Evolutionary conservation across 2,797 vertebrate genomes (phyloP), one percentile per base, ranked within the genome.

Genomic region (Pyrocephalus nanus): DNA sequence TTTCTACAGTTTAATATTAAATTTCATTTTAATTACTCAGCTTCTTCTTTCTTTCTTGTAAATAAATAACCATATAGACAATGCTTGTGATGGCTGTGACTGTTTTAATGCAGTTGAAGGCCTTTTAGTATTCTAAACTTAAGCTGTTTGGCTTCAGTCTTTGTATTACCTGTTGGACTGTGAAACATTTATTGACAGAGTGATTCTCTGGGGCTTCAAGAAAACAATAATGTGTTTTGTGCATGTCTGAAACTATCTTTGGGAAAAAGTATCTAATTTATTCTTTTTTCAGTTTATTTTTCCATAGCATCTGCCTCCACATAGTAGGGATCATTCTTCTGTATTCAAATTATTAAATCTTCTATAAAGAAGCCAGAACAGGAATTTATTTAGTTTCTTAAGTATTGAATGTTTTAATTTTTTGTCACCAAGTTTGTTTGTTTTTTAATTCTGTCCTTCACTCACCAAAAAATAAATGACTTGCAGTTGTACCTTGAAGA

Each of bases 251-350:
- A 69, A 70, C 27, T 4, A 10, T 51, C 64, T 82, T 58, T 40
- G 71, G 50, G 21, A 8, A 88, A 70, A 85, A 67, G 5, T 55
- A 18, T 42, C 43, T 73, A 6, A 30, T 38, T 26, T 69, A 30
- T 81, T 88, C 25, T n/a, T 45, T 89, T 67, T 55, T 67, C 55
- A 69, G 21, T 60, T 86, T 29, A 45, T 74, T 86, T 90, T 88
- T 78, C 36, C 11, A 12, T 57, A 14, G 42, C 14, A 36, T 8
- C 17, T 71, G 3, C 23, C 12, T 73, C 26, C 4, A 6, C 7
- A 64, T 71, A 58, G 47, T 40, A 73, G 45, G 6, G 25, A 22
- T 71, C 53, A 48, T 91, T 92, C 17, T 16, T 53, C 60, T 69
- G 14, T 71, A 61, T 74, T 82, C 30, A 57, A 15, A 58, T 38